Evolutionary conservation across 1,140 invertebrate species (phyloP).

Genomic region (Stenopsyche tienmushanensis): DNA sequence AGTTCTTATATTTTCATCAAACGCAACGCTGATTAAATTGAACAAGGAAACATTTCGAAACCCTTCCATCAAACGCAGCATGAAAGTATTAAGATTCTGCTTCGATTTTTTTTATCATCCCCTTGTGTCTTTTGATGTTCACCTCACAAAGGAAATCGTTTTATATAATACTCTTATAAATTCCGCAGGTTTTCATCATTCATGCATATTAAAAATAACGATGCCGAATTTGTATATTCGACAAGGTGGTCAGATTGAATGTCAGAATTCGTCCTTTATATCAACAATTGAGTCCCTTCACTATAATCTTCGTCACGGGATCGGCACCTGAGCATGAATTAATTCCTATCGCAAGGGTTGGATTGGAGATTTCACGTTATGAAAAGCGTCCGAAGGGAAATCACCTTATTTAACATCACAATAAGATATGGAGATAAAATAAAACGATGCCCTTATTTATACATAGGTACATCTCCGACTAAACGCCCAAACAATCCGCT

Average conservation of each 20-base stretch:
- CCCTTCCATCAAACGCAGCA: no score
- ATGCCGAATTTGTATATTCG: no score
- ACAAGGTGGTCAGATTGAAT: no score
- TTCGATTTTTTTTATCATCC: no score
- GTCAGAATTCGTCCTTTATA: no score
- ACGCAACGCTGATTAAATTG: neutral
- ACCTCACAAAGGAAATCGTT: no score
- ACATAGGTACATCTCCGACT: neutral
- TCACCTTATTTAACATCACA: conserved; percentile 26
- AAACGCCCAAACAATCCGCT: neutral
- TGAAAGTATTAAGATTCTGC: no score
- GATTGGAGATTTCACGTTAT: conserved; percentile 16
- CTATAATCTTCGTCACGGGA: conserved; percentile 6
- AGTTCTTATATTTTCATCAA: neutral
- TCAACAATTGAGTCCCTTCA: no score
- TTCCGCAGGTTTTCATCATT: no score
- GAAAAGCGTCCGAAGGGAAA: conserved; percentile 23
- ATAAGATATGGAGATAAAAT: conserved; percentile 22
- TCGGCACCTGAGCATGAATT: conserved; percentile 18
- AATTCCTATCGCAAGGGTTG: conserved; percentile 10
- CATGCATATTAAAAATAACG: no score
- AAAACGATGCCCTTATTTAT: neutral
- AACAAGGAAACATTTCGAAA: neutral
- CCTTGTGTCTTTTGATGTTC: no score
- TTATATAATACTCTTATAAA: no score